phyloP scores from a whole-genome alignment of 2,113 vertebrate genomes.

The Azemiops feae region DNA sequence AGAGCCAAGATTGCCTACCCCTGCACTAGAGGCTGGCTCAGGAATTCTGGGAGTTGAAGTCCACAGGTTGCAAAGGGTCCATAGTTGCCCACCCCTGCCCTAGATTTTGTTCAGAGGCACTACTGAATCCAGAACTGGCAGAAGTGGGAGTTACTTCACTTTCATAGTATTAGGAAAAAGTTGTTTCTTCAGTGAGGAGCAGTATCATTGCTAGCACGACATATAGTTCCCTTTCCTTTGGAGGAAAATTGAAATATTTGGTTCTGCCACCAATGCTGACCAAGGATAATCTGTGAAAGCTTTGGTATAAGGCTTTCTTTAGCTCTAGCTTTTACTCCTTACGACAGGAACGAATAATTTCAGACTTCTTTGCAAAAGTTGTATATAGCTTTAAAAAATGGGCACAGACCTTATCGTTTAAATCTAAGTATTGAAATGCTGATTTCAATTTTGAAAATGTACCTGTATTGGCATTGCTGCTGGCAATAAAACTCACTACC shows the following conservation, averaged over 20 bases:
- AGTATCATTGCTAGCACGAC: neutral
- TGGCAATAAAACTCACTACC: slow-evolving; percentile 97
- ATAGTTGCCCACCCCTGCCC: neutral
- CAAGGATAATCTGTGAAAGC: neutral
- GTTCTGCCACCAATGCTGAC: neutral
- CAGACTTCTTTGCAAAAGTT: neutral
- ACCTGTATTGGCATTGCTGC: slow-evolving; percentile 95
- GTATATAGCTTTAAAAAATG: neutral
- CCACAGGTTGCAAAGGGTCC: neutral
- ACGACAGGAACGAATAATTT: neutral
- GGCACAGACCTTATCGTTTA: neutral
- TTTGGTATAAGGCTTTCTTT: neutral
- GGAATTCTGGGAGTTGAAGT: neutral
- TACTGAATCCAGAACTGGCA: neutral
- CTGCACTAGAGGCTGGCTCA: neutral
- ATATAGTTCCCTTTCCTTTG: neutral
- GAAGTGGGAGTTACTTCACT: neutral
- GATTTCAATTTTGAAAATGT: slow-evolving; percentile 25
- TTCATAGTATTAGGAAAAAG: neutral
- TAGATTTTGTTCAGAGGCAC: neutral
- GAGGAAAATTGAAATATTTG: neutral
- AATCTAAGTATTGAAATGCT: neutral
- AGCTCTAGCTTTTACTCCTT: neutral
- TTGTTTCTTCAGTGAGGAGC: neutral
- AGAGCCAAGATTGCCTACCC: too few species aligned